These are phyloP conservation scores for Fringilla coelebs DNA, from an alignment of 2,797 vertebrate species.

Conservation along the genomic window DNA sequence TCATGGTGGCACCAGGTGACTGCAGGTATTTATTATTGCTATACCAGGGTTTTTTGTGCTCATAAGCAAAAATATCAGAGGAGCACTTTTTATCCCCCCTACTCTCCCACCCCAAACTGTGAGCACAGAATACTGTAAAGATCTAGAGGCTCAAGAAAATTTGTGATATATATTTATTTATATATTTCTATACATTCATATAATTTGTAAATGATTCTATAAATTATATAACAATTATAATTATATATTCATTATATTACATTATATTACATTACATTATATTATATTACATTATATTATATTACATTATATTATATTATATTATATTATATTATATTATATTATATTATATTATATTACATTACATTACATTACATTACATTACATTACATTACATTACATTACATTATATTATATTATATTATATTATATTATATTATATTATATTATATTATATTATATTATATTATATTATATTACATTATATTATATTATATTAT, in stretches of 20 bases:
- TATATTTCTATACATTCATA: neutral
- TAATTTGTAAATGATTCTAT: neutral
- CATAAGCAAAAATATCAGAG: neutral
- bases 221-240: neutral
- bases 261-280: too few relatives aligned
- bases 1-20: neutral
- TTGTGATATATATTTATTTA: neutral
- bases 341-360: neutral
- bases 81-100: neutral
- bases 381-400: too few relatives aligned
- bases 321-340: too few relatives aligned
- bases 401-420: neutral
- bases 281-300: neutral
- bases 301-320: too few relatives aligned
- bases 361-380: too few relatives aligned
- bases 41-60: neutral
- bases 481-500: neutral
- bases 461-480: too few relatives aligned
- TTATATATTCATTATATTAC: neutral
- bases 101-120: neutral
- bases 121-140: neutral
- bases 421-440: too few relatives aligned
- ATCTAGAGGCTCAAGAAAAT: neutral
- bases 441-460: too few relatives aligned
- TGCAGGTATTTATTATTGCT: neutral